Base-by-base conservation (phyloP, 1,140 invertebrate species). In the Camponotus floridanus region DNA sequence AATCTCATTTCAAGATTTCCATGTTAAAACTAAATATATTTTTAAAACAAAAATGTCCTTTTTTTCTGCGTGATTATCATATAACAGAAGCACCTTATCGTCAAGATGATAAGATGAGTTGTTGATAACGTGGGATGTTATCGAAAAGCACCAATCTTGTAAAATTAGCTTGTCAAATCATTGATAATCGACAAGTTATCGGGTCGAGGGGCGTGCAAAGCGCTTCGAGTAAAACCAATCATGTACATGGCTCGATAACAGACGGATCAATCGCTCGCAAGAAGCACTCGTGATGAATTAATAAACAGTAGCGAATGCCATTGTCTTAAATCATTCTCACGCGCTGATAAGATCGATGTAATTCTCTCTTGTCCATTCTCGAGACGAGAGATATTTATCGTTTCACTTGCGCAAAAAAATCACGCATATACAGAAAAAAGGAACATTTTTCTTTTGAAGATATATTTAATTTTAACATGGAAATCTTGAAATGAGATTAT, bases 71-170 rank as follows among this genome's bases (percentile, higher is more conserved):
- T 26, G 26, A 0, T 26, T 26, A 26, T 26, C 26, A 48, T 8
- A 8, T 61, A 7, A 3, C 21, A 51, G n/a, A 55, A 73, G 51
- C 13, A 3, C 18, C 8, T 15, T 76, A 4, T 57, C 13, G n/a
- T 21, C 13, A 45, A 11, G 13, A 39, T 8, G 51, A 74, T 57
- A 74, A 74, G 33, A 74, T 15, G 13, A 15, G 13, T 15, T 13
- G 11, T 4, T 1, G 73, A 76, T 76, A 76, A 61, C 36, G 55
- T 1, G 36, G 0, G 8, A 0, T 6, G 42, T 61, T 59, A 61
- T 42, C 73, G 55, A 42, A 61, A 76, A 33, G 18, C n/a, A 21
- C 9, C 39, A 76, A 76, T 76, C 59, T n/a, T 5, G 4, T 45
- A 18, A 64, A 45, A 76, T 76, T 18, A 26, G 26, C 26, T 26